Conservation (phyloP, 2,888 invertebrate species). For the Odontomyia ornata region DNA sequence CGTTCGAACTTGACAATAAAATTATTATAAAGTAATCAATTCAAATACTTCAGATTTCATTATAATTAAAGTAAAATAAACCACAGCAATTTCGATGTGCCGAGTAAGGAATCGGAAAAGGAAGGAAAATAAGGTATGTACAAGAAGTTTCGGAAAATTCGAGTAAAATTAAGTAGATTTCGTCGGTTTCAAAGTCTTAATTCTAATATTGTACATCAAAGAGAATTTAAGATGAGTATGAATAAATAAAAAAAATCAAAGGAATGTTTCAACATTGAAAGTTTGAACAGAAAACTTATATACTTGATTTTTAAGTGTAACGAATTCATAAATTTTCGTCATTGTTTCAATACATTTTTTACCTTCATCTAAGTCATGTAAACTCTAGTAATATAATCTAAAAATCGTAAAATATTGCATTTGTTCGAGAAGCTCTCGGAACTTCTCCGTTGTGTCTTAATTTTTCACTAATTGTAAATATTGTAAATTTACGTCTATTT, state of each 20-base stretch:
- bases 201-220: not conserved
- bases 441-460: conserved; percentile 12
- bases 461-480: not conserved
- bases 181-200: not conserved
- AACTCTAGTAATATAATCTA: not conserved
- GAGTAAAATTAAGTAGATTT: not conserved
- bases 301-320: not conserved
- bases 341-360: not conserved
- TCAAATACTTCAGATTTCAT: not conserved
- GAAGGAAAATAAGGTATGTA: not conserved
- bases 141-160: not conserved
- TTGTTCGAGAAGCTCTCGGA: conserved; percentile 23
- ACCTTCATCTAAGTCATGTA: conserved; percentile 15
- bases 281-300: not conserved
- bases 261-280: not conserved
- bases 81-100: not conserved
- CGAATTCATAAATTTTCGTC: not conserved
- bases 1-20: conserved; percentile 26
- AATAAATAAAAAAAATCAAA: not conserved
- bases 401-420: conserved; percentile 34
- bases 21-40: conserved; percentile 22
- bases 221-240: not conserved
- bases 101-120: not conserved
- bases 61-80: not conserved
- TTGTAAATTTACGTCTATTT: conserved; percentile 18